Percentiles rank a stretch among this genome's conserved stretches.
phyloP scores from a whole-genome alignment of 2,888 invertebrate genomes.

The Odontothrips loti region DNA sequence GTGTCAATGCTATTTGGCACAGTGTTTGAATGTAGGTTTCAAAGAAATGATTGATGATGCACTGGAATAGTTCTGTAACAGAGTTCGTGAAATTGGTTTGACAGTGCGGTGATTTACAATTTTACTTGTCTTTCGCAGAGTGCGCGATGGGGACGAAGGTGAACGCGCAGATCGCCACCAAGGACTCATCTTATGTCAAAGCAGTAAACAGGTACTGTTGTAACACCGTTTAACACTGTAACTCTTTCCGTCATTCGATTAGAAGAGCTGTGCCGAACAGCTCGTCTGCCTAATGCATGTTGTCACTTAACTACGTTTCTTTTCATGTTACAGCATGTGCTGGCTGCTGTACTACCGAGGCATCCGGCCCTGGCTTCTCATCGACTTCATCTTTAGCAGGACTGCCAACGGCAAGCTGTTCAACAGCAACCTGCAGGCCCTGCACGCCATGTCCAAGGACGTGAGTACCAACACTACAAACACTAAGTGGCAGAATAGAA shows the following conservation, averaged over 20 bases:
- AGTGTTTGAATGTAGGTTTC: no score
- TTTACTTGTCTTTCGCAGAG: background rate
- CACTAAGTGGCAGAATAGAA: no score
- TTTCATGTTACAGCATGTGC: background rate
- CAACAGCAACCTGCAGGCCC: background rate
- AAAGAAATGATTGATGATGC: no score
- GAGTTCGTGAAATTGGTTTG: no score
- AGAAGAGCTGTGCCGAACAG: no score
- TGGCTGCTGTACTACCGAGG: slow-evolving; percentile 18
- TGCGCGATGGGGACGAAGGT: slow-evolving; percentile 4
- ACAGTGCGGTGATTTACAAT: no score
- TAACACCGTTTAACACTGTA: background rate
- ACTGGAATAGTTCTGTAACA: no score
- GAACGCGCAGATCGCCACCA: background rate
- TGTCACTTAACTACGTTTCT: no score
- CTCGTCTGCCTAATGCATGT: no score
- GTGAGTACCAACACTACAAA: background rate
- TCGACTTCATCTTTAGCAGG: slow-evolving; percentile 19
- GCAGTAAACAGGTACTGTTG: background rate
- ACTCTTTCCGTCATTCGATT: no score
- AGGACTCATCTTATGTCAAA: background rate
- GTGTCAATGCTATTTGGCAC: no score
- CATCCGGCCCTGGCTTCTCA: background rate
- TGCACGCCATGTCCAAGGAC: background rate
- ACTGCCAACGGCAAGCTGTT: background rate